Evolutionary conservation across 2,888 invertebrate species (phyloP), one percentile per base, ranked within the genome.

Genomic region (Cerastoderma edule): DNA sequence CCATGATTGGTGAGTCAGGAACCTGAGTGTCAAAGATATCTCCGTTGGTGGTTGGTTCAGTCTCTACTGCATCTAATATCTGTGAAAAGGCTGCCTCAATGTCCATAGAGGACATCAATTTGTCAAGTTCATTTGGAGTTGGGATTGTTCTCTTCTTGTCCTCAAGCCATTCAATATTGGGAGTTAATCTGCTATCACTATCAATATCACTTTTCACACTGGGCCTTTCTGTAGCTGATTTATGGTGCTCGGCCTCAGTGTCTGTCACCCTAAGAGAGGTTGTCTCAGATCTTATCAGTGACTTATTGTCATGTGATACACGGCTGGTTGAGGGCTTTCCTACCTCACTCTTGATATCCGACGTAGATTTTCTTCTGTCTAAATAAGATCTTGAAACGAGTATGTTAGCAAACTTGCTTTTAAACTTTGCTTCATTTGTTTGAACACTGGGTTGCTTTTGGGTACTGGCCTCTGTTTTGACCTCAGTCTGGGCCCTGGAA

Each of bases 1-100:
- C 81, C 46, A 71, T 50, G 22, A 78, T 81, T 30, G 74, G 68
- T 68, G 50, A 50, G 35, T 78, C 78, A 33, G 66, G 64, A 13
- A 30, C 44, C 33, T 65, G 60, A 28, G 39, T 44, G 0, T 30
- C 8, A 50, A 69, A 72, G 33, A 53, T 35, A 1, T 44, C 24
- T 32, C 48, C 44, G 30, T 60, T 73, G 2, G 53, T 44, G n/a
- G 54, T 72, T 16, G 75, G 75, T 35, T 60, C 50, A 0, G 79
- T 68, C 4, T 86, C 86, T n/a, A 86, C 83, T 35, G 82, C 86
- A 71, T 82, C 84, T 24, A 86, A 72, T 50, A 86, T 82, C 64
- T 86, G 82, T 3, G 85, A 83, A 63, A 86, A 86, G 13, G 85
- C 85, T 22, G 82, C 79, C 67, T 86, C 86, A 50, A 86, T 85